A percentile compares a stretch with the other conserved stretches of the same genome.
Conservation (phyloP, 2,888 invertebrate genomes). For the Pollenia labialis region DNA sequence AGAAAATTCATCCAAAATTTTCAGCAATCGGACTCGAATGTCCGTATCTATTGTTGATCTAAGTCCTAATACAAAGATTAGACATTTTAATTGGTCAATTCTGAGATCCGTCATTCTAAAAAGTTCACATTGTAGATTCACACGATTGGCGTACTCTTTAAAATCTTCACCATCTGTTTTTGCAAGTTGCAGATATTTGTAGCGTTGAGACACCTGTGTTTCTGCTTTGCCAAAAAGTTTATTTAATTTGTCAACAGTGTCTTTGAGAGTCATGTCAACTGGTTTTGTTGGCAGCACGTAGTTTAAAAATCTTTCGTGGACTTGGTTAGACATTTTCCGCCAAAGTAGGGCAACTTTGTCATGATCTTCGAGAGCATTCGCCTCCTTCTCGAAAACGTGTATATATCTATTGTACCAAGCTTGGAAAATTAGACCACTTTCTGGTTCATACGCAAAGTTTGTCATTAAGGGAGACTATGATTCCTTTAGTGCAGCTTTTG, state of each 20-base stretch:
- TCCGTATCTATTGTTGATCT: slow-evolving; percentile 29
- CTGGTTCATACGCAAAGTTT: slow-evolving; percentile 28
- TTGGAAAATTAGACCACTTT: slow-evolving; percentile 43
- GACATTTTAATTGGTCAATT: slow-evolving; percentile 51
- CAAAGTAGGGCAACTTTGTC: slow-evolving; percentile 37
- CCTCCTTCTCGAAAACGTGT: slow-evolving; percentile 44
- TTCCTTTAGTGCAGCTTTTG: slow-evolving; percentile 1
- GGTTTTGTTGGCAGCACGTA: slow-evolving; percentile 45
- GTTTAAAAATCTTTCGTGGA: slow-evolving; percentile 36
- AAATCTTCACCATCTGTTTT: slow-evolving; percentile 47
- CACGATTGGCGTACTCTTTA: slow-evolving; percentile 33
- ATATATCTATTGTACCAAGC: slow-evolving; percentile 29
- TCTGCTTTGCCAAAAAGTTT: slow-evolving; percentile 40
- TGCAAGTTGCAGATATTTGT: slow-evolving; percentile 40
- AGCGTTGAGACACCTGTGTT: slow-evolving; percentile 42
- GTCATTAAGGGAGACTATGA: slow-evolving; percentile 16
- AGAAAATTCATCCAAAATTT: slow-evolving; percentile 35
- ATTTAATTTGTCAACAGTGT: slow-evolving; percentile 18
- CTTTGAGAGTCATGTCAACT: slow-evolving; percentile 6
- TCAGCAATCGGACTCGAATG: slow-evolving; percentile 39
- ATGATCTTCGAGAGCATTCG: slow-evolving; percentile 25
- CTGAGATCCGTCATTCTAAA: slow-evolving; percentile 36
- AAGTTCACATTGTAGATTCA: slow-evolving; percentile 47
- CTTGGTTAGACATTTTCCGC: slow-evolving; percentile 32
- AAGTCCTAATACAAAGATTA: slow-evolving; percentile 45